Conservation (phyloP, 2,797 vertebrate species). For the Scolopax rusticola region DNA sequence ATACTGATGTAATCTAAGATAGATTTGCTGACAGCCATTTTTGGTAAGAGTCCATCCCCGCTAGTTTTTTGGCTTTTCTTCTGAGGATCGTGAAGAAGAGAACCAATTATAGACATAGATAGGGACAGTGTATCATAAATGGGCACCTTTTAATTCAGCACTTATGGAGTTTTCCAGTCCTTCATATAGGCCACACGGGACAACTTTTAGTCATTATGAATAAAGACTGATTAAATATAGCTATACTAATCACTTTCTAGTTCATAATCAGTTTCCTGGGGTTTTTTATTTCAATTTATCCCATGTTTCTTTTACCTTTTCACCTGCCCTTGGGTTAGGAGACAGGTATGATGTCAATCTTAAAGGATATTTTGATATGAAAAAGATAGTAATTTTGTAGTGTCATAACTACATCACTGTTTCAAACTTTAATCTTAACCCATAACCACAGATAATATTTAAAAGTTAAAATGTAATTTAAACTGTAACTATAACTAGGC, state of each 20-base stretch:
- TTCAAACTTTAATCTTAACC: not conserved
- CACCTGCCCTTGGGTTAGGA: not conserved
- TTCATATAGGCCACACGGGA: not conserved
- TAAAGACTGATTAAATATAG: not conserved
- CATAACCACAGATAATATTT: not conserved
- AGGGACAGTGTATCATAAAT: not conserved
- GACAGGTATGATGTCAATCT: not conserved
- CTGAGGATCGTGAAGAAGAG: not conserved
- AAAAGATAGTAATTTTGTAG: not conserved
- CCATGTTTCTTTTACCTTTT: not conserved
- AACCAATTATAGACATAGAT: not conserved
- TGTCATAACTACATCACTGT: not conserved
- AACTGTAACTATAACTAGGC: not conserved
- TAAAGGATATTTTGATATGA: not conserved
- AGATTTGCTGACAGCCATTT: not conserved
- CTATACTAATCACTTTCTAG: not conserved
- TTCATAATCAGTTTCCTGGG: not conserved
- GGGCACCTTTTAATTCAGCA: not conserved
- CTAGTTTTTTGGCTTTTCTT: not conserved
- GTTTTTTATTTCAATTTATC: not conserved
- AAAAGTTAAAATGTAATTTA: not conserved
- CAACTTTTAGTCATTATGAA: not conserved
- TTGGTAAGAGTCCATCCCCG: not conserved
- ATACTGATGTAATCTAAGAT: not conserved
- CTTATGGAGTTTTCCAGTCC: not conserved